Percentiles rank a stretch among this genome's conserved stretches.
phyloP scores from a whole-genome alignment of 2,888 invertebrate species.

The Trachelus tabidus region DNA sequence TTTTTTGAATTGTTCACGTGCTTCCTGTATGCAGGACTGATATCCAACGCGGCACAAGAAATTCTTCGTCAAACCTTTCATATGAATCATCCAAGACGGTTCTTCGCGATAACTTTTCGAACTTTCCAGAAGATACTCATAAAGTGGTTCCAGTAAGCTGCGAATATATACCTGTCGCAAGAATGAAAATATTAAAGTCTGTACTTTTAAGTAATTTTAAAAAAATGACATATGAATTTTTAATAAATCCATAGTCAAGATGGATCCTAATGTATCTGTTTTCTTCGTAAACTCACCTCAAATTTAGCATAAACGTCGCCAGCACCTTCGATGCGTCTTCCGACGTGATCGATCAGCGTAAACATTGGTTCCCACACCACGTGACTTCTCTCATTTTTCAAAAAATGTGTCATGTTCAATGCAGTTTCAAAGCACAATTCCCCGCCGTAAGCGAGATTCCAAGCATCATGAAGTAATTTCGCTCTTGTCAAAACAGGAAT shows the following conservation, averaged over 20 bases:
- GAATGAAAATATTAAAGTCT: too few species aligned
- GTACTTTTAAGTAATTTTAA: background rate
- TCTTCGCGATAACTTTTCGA: slow-evolving; percentile 68
- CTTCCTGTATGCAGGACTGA: slow-evolving; percentile 80
- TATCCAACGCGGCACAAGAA: slow-evolving; percentile 83
- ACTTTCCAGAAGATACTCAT: slow-evolving; percentile 74
- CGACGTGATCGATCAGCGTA: slow-evolving; percentile 84
- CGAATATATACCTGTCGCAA: slow-evolving; percentile 75
- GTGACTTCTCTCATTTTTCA: slow-evolving; percentile 79
- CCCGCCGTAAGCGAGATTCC: slow-evolving; percentile 83
- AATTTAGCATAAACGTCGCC: slow-evolving; percentile 75
- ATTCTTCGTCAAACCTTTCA: slow-evolving; percentile 75
- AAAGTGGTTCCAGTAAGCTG: slow-evolving; percentile 76
- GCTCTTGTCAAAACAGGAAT: slow-evolving; percentile 81
- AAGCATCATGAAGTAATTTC: slow-evolving; percentile 81
- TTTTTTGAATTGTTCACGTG: slow-evolving; percentile 76
- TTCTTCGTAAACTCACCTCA: slow-evolving; percentile 69
- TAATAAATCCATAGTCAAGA: background rate
- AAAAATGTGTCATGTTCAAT: slow-evolving; percentile 82
- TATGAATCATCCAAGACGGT: slow-evolving; percentile 75
- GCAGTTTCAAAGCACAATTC: slow-evolving; percentile 81
- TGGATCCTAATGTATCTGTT: too few species aligned
- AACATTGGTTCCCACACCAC: slow-evolving; percentile 87
- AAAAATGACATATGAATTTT: background rate
- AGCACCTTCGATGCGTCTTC: slow-evolving; percentile 77